Evolutionary conservation across 2,797 vertebrate genomes (phyloP).

Genomic region (Syndactyla subalaris): DNA sequence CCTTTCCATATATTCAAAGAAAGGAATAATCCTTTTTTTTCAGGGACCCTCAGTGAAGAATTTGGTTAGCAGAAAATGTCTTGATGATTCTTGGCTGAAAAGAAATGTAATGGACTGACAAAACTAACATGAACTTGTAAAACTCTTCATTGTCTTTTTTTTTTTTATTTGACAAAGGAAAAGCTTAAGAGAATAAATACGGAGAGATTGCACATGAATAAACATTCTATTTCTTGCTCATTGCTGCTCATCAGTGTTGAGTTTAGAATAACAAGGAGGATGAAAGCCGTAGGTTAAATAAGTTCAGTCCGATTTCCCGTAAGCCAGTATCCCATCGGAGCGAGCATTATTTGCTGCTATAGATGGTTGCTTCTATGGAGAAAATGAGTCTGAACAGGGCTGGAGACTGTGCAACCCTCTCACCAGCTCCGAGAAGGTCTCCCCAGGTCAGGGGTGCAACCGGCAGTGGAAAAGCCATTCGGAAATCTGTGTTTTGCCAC

Average conservation of each 20-base stretch:
- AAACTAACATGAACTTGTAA: slow-evolving; percentile 6
- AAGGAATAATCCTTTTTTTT: not conserved
- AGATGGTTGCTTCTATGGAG: not conserved
- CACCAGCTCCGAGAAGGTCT: not conserved
- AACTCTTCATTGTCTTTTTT: not conserved
- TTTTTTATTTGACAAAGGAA: not conserved
- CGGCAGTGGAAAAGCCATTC: not conserved
- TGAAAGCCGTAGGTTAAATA: not conserved
- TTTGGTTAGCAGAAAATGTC: not conserved
- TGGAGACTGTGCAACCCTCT: not conserved
- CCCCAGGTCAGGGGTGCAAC: not conserved
- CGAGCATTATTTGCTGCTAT: not conserved
- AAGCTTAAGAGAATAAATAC: not conserved
- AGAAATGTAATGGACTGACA: not conserved
- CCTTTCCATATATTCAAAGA: not conserved
- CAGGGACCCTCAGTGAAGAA: not conserved
- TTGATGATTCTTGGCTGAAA: not conserved
- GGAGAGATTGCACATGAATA: not conserved
- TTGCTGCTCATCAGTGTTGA: not conserved
- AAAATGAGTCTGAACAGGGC: not conserved
- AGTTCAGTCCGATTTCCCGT: not conserved
- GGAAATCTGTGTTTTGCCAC: slow-evolving; percentile 31
- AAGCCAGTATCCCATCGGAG: not conserved
- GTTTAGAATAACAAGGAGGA: not conserved
- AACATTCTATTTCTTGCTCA: not conserved